Base-by-base conservation (phyloP, 2,113 vertebrate species). In the Hoplias malabaricus region DNA sequence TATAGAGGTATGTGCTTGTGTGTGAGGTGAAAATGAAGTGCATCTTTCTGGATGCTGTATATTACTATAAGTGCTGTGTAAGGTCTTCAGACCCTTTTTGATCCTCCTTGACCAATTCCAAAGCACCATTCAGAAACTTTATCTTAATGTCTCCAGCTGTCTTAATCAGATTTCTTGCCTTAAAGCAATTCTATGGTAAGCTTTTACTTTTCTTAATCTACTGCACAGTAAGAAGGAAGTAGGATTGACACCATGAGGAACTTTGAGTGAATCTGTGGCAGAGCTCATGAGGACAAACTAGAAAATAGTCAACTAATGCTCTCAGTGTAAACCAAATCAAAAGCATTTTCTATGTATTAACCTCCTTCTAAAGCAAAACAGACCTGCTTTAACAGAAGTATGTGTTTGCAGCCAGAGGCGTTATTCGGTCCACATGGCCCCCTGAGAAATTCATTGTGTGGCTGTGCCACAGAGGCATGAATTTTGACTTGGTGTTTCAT, bases 61-160 rank as follows among this genome's bases (percentile, higher is more conserved):
- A n/a, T n/a, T n/a, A n/a, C n/a, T n/a, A n/a, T n/a, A n/a, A n/a
- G n/a, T n/a, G n/a, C n/a, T n/a, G n/a, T n/a, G n/a, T n/a, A n/a
- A n/a, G n/a, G n/a, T n/a, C n/a, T n/a, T n/a, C n/a, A n/a, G n/a
- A n/a, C n/a, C n/a, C n/a, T n/a, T n/a, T n/a, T n/a, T n/a, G 23
- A 27, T 3, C 40, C 23, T 5, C 21, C 14, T 8, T n/a, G 14
- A 31, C 23, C 8, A 14, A 4, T 27, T 72, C 10, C 33, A 56
- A 11, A 38, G 10, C 53, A 54, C 48, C 23, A 16, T 5, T 36
- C 29, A 59, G 16, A 29, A 62, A 23, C 34, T 53, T 50, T 43
- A 27, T 59, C 16, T 12, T 53, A 62, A 21, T 70, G 66, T 77
- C 57, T 73, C 69, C 77, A 81, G 78, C 80, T 81, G 71, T 83